Conservation (phyloP, 2,113 vertebrate genomes). For the Rhinolophus ferrumequinum region DNA sequence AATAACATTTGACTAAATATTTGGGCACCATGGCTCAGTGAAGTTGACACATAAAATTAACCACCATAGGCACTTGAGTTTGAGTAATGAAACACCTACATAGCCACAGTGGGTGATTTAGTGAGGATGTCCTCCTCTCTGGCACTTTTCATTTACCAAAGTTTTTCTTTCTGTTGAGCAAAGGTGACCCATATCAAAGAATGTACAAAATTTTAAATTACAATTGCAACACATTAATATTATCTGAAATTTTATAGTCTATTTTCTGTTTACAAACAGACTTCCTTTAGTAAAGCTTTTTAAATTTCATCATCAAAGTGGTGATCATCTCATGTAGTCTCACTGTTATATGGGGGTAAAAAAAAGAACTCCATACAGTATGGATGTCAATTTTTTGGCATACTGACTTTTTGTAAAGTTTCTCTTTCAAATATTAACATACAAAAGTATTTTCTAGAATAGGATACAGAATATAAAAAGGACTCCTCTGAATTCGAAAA, state of each 20-base stretch:
- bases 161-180: not conserved
- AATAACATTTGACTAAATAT: not conserved
- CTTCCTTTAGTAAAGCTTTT: not conserved
- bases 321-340: not conserved
- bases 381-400: not conserved
- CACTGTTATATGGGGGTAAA: not conserved
- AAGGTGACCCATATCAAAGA: not conserved
- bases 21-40: not conserved
- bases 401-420: not conserved
- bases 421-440: not conserved
- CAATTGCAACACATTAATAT: not conserved
- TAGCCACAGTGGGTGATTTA: not conserved
- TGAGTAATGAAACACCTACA: not conserved
- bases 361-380: not conserved
- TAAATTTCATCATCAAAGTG: not conserved
- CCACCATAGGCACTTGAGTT: not conserved
- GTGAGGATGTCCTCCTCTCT: not conserved
- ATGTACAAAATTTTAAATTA: not conserved
- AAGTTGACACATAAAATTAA: not conserved
- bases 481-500: not conserved
- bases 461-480: not conserved
- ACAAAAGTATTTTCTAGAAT: not conserved
- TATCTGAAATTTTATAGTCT: not conserved
- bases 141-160: not conserved
- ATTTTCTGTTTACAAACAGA: not conserved